Evolutionary conservation across 1,140 invertebrate species (phyloP).

Genomic region (Mactra quadrangularis): DNA sequence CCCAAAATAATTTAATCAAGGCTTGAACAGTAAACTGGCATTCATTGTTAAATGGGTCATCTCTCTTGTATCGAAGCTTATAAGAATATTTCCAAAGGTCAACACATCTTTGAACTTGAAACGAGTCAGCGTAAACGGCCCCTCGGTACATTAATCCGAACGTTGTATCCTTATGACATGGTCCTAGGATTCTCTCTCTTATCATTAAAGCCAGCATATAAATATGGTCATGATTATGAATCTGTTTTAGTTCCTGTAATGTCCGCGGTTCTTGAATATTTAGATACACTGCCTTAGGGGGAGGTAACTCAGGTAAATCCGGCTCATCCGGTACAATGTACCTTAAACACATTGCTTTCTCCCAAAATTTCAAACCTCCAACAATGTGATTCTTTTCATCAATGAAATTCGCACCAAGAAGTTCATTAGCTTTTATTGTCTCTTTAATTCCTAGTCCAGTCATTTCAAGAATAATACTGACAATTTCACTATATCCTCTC

Average conservation of each 20-base stretch:
- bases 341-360: conserved; percentile 90
- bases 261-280: conserved; percentile 91
- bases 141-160: conserved; percentile 97
- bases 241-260: conserved; percentile 90
- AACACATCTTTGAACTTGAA: conserved; percentile 94
- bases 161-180: conserved; percentile 96
- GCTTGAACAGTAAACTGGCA: conserved; percentile 96
- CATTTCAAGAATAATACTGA: conserved; percentile 89
- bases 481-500: conserved; percentile 93
- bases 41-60: conserved; percentile 93
- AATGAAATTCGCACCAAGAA: conserved; percentile 96
- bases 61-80: conserved; percentile 88
- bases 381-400: conserved; percentile 97
- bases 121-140: conserved; percentile 95
- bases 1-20: conserved; percentile 95
- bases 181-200: conserved; percentile 95
- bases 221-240: conserved; percentile 97
- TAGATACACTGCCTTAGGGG: conserved; percentile 89
- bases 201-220: conserved; percentile 97
- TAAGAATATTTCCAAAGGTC: conserved; percentile 97
- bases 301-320: conserved; percentile 73
- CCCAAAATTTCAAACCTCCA: conserved; percentile 94
- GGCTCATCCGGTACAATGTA: conserved; percentile 90
- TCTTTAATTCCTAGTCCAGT: conserved; percentile 89
- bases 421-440: conserved; percentile 94